Evolutionary conservation across 2,113 vertebrate species (phyloP), one percentile per base, ranked within the genome.

Genomic region (Nicator chloris): DNA sequence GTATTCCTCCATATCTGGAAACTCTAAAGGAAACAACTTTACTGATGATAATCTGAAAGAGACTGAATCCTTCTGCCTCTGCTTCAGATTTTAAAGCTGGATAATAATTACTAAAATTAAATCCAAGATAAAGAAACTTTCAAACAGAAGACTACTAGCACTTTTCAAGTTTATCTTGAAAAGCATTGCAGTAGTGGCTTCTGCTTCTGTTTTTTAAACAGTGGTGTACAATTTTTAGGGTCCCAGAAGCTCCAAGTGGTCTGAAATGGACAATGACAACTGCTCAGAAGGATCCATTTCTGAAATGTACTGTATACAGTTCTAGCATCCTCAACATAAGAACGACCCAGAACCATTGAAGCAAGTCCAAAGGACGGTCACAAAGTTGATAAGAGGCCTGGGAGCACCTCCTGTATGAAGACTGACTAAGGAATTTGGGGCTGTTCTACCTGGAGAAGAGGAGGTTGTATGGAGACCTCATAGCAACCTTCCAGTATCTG

Each of bases 51-150:
- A 45, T 93, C 82, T 35, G 24, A 95, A 96, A 95, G 42, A 47
- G 20, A 47, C 28, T 84, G 79, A 94, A 93, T 64, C 28, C 45
- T 73, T 95, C 60, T 95, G 72, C 69, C 69, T 90, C 53, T 71
- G 35, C n/a, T 71, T 92, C 70, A 76, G 53, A 64, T 85, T 95
- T 92, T 90, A 85, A 91, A 95, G 65, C 76, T 93, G 63, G 56
- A 91, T 65, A 35, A 16, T 73, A 94, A 95, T 96, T 94, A 95
- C 94, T 88, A 71, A 92, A 85, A 94, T 88, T 86, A 96, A 85
- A 95, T 89, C 82, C 76, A 70, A 5, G 23, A 57, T 93, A 91
- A 96, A 97, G 49, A 79, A 96, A 93, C 13, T 91, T 96, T 96
- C 44, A 91, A 89, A 70, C 9, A 11, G 39, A 79, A 90, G 68